Base-by-base conservation (phyloP, 2,888 invertebrate species). In the Coleophora flavipennella region DNA sequence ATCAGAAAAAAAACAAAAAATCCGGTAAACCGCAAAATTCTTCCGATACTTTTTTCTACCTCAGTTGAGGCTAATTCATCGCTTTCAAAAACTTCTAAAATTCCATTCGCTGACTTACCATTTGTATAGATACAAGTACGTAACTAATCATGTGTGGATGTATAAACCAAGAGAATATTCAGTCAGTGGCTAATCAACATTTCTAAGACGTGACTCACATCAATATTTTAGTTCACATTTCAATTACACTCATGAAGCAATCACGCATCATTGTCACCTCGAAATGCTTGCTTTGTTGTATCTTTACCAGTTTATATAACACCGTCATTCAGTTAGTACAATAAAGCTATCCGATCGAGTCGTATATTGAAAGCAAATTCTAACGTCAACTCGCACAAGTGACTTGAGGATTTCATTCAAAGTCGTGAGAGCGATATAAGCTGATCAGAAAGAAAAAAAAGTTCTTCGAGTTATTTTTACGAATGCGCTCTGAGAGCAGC, bases 341-440 rank as follows among this genome's bases (percentile, higher is more conserved):
- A 81, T 83, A 78, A 78, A 80, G 71, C 62, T 67, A 81, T 83
- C 78, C 64, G 70, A 72, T 65, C 64, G 71, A 67, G 69, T 73
- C 68, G 67, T 68, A 68, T 65, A 66, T 68, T 72, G 69, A 75
- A 80, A 77, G 76, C 78, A 76, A 79, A 80, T 76, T 76, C 79
- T 77, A 74, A 75, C 76, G 73, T 77, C 73, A 56, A 70, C 62
- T 62, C 60, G 67, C 67, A 62, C 61, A 73, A 76, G 72, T 81
- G 83, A 83, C 83, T 83, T 61, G 80, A 67, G 58, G 52, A 67
- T 80, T 81, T 79, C 71, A 78, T 83, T 81, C 74, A 80, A 74
- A 67, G 50, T 65, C 77, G 73, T 76, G 77, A 76, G 79, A 79
- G 66, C 72, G 74, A 77, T 75, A 75, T 66, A 58, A 53, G 63